These are phyloP conservation scores for Conistra vaccinii DNA, from an alignment of 2,888 invertebrate genomes.

Conservation along the genomic window DNA sequence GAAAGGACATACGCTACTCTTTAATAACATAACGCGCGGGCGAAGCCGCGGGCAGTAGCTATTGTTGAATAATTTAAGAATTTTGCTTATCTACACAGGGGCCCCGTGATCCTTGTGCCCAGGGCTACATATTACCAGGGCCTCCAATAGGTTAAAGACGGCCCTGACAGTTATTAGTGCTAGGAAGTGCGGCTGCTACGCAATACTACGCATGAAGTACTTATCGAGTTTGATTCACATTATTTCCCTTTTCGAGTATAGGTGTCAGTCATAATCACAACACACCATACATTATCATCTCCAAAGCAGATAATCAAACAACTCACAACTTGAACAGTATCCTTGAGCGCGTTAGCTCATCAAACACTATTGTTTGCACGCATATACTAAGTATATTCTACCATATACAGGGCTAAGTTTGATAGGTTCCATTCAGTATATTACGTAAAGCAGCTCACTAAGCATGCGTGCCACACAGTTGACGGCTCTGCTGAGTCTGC, in stretches of 20 bases:
- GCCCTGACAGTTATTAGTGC: background rate
- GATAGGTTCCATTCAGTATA: conserved; percentile 25
- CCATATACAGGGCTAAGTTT: background rate
- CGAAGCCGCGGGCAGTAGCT: too few species aligned
- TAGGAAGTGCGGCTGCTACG: background rate
- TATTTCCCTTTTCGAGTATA: background rate
- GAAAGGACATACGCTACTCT: too few species aligned
- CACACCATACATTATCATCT: conserved; percentile 9
- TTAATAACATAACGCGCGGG: too few species aligned
- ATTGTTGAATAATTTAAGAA: too few species aligned
- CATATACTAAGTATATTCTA: conserved; percentile 12
- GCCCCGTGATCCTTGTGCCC: too few species aligned
- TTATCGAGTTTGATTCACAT: background rate
- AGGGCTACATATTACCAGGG: too few species aligned
- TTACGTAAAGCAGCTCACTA: background rate
- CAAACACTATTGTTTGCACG: conserved; percentile 54
- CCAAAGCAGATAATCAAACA: conserved; percentile 19
- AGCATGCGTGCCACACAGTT: conserved; percentile 25
- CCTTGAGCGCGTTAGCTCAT: conserved; percentile 55
- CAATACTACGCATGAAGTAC: background rate
- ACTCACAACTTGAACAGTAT: conserved; percentile 19
- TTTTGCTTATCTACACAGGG: too few species aligned
- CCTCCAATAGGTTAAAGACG: too few species aligned
- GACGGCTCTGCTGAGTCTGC: background rate
- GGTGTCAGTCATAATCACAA: conserved; percentile 17